Conservation (phyloP, 1,140 invertebrate species). For the Drosophila lowei region DNA sequence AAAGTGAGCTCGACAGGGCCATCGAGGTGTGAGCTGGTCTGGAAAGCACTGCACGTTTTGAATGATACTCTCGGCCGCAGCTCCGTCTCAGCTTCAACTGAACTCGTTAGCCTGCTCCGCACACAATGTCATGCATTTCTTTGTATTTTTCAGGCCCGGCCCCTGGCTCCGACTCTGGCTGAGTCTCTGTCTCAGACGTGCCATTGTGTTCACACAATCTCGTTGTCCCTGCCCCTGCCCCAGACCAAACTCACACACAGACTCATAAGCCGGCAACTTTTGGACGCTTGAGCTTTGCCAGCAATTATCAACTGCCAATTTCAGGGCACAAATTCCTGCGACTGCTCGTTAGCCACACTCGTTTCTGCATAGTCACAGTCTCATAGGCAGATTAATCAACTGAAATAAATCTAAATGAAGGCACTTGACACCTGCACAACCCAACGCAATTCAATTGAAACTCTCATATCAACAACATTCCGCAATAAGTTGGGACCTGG, state of each 20-base stretch:
- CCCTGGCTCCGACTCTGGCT: conserved; percentile 9
- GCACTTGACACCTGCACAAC: not conserved
- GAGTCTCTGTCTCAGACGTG: conserved; percentile 30
- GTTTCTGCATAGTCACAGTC: conserved; percentile 24
- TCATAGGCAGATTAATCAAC: conserved; percentile 62
- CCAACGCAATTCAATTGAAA: conserved; percentile 65
- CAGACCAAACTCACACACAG: not conserved
- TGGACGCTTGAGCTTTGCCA: conserved; percentile 42
- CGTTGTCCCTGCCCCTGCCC: conserved; percentile 22
- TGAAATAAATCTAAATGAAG: conserved; percentile 62
- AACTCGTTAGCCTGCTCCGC: conserved; percentile 47
- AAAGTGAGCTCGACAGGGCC: conserved; percentile 50
- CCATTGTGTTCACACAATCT: conserved; percentile 67
- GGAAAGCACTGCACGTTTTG: conserved; percentile 34
- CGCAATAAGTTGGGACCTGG: conserved; percentile 35
- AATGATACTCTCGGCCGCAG: conserved; percentile 36
- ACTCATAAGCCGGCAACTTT: conserved; percentile 39
- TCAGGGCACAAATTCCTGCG: conserved; percentile 19
- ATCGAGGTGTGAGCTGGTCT: conserved; percentile 21
- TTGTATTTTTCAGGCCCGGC: conserved; percentile 41
- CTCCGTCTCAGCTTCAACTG: conserved; percentile 8
- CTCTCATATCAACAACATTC: conserved; percentile 52
- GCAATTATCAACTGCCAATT: conserved; percentile 68
- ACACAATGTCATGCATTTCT: conserved; percentile 52
- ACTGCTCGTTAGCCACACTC: conserved; percentile 54